These are phyloP conservation scores for Dendroctonus valens DNA, from an alignment of 1,140 invertebrate genomes.

Conservation along the genomic window DNA sequence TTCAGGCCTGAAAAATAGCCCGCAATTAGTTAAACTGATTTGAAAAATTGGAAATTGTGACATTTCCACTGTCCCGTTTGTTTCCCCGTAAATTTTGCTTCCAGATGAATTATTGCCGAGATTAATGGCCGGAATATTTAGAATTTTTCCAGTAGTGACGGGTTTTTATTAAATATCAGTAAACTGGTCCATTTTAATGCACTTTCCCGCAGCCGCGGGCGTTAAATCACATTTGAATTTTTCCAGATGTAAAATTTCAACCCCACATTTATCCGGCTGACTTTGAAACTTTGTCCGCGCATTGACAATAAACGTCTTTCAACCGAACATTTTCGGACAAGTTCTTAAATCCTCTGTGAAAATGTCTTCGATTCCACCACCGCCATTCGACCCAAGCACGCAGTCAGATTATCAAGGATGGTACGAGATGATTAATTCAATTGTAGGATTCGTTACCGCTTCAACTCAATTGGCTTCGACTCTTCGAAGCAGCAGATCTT, in stretches of 20 bases:
- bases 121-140: not conserved
- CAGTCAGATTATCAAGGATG: conserved; percentile 6
- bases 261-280: not conserved
- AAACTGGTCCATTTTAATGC: not conserved
- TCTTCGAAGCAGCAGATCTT: conserved; percentile 16
- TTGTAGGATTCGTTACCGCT: conserved; percentile 24
- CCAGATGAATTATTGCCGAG: conserved; percentile 3
- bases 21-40: not conserved
- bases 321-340: conserved; percentile 1
- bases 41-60: conserved; percentile 10
- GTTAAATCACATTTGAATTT: not conserved
- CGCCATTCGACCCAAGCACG: not conserved
- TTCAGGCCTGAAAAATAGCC: too few species aligned
- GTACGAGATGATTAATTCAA: conserved; percentile 23
- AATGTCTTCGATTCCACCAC: conserved; percentile 15
- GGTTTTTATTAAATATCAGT: not conserved
- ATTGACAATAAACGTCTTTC: not conserved
- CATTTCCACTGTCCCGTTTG: not conserved
- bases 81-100: conserved; percentile 10
- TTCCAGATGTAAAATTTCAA: not conserved
- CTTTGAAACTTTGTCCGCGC: not conserved
- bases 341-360: conserved; percentile 19
- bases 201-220: not conserved
- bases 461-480: conserved; percentile 17
- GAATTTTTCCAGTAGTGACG: not conserved